A percentile compares a stretch with the other conserved stretches of the same genome.
Conservation (phyloP, 2,888 invertebrate species). For the Drosophila maculinotata region DNA sequence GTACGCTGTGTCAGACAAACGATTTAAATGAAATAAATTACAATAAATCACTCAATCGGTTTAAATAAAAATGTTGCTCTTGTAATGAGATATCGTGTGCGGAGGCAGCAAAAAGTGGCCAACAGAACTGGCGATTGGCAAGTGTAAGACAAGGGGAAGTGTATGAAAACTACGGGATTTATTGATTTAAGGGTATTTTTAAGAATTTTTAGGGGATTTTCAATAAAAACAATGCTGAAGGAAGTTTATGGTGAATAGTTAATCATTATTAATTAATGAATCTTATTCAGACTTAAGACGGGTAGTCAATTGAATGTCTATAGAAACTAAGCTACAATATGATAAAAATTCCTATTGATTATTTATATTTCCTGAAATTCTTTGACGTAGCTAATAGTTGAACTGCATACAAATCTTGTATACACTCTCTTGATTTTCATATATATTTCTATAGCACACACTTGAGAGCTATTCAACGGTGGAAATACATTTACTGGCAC, state of each 20-base stretch:
- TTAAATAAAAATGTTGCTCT: conserved; percentile 75
- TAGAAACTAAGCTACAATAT: too few species aligned
- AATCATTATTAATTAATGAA: too few species aligned
- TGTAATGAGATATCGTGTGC: conserved; percentile 72
- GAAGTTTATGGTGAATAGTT: not conserved
- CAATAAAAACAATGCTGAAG: not conserved
- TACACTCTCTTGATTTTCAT: conserved; percentile 14
- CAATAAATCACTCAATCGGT: conserved; percentile 80
- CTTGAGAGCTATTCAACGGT: conserved; percentile 34
- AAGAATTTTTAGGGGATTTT: not conserved
- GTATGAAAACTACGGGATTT: conserved; percentile 11
- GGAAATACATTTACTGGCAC: conserved; percentile 66
- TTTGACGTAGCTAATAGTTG: not conserved
- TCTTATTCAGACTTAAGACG: not conserved
- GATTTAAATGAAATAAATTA: conserved; percentile 82
- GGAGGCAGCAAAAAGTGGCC: conserved; percentile 35
- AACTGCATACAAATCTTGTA: not conserved
- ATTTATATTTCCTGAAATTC: too few species aligned
- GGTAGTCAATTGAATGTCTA: too few species aligned
- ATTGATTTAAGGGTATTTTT: conserved; percentile 20
- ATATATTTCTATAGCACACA: conserved; percentile 13
- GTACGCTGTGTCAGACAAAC: conserved; percentile 72
- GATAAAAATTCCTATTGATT: too few species aligned
- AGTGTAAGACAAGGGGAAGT: conserved; percentile 17
- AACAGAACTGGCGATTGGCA: conserved; percentile 8